A percentile compares a stretch with the other conserved stretches of the same genome.
Evolutionary conservation across 2,888 invertebrate genomes (phyloP).

Genomic region (Eulithis testata): DNA sequence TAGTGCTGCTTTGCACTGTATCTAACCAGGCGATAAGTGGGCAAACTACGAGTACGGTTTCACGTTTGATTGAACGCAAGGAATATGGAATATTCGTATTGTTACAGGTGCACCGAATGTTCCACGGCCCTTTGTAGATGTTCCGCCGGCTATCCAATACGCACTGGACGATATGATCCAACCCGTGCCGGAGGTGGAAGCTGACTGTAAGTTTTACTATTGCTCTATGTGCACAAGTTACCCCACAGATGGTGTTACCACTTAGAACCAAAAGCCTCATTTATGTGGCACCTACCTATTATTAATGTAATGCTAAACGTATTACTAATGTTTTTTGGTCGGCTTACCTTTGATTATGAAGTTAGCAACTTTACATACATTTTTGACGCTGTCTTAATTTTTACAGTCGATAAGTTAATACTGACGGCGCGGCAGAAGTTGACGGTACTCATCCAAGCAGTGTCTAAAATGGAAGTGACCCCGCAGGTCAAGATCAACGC

Average conservation of each 20-base stretch:
- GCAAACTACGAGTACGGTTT: no score
- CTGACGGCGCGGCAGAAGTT: conserved; percentile 66
- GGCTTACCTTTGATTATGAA: background rate
- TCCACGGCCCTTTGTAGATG: conserved; percentile 50
- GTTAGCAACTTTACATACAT: no score
- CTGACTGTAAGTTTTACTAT: conserved; percentile 64
- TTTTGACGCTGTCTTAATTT: conserved; percentile 13
- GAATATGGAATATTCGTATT: background rate
- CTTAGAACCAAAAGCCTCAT: no score
- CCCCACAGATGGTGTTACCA: no score
- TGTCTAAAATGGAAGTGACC: conserved; percentile 72
- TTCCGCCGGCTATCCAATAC: conserved; percentile 67
- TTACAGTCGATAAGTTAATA: conserved; percentile 72
- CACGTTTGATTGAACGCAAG: background rate
- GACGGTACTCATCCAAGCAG: conserved; percentile 64
- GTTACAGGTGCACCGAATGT: conserved; percentile 61
- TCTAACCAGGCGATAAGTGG: no score
- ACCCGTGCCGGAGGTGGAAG: conserved; percentile 65
- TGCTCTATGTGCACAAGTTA: background rate
- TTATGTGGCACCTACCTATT: no score
- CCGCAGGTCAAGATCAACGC: conserved; percentile 60
- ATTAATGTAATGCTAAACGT: no score
- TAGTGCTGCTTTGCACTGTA: no score
- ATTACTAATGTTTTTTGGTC: no score
- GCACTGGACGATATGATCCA: conserved; percentile 67